Conservation (phyloP, 2,888 invertebrate species). For the Epirrita christyi region DNA sequence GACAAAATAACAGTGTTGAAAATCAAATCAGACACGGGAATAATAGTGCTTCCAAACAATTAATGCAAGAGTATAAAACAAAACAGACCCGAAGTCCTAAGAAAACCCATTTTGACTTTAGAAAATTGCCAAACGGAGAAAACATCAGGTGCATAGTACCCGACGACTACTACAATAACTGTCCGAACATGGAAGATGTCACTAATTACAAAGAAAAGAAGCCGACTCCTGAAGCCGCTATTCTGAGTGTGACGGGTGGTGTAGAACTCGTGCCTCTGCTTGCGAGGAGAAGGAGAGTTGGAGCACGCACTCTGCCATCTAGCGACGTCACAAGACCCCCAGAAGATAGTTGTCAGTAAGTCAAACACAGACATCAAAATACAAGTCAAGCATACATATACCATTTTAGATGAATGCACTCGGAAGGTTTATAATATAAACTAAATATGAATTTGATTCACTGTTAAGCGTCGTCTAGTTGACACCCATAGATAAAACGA, state of each 20-base stretch:
- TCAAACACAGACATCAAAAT: constrained; percentile 36
- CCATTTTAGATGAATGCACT: too few species aligned
- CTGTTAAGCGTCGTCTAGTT: background rate
- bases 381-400: too few species aligned
- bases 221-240: constrained; percentile 68
- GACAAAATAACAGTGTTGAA: constrained; percentile 25
- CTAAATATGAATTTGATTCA: too few species aligned
- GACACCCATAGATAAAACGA: constrained; percentile 3
- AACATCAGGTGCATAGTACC: constrained; percentile 55
- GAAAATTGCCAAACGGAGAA: constrained; percentile 66
- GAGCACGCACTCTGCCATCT: constrained; percentile 76
- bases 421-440: too few species aligned
- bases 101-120: constrained; percentile 62
- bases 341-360: constrained; percentile 74
- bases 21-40: constrained; percentile 26
- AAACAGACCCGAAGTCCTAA: constrained; percentile 53
- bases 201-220: constrained; percentile 53
- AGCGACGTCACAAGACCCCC: constrained; percentile 78
- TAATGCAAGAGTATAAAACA: constrained; percentile 31
- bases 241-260: constrained; percentile 85
- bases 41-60: constrained; percentile 12
- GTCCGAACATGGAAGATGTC: constrained; percentile 31
- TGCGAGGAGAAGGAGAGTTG: constrained; percentile 85
- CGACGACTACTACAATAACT: constrained; percentile 51
- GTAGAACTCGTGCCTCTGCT: constrained; percentile 91